These are phyloP conservation scores for Syrista parreyssii DNA, from an alignment of 2,888 invertebrate species.

Conservation along the genomic window DNA sequence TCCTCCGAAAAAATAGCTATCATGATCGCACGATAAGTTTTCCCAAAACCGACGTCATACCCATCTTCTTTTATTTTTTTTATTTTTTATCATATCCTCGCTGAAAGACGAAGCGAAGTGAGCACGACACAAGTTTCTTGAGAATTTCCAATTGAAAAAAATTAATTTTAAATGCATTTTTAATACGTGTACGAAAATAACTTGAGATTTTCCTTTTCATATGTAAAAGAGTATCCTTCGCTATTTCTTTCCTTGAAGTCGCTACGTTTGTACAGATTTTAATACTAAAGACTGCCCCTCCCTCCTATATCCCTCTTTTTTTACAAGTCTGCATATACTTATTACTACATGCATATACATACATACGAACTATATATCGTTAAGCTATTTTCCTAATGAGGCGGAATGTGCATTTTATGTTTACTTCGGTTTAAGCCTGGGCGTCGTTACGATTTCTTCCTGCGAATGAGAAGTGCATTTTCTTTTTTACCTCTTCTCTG, in stretches of 20 bases:
- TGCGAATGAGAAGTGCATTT: not conserved
- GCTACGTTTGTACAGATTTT: not conserved
- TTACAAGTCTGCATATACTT: not conserved
- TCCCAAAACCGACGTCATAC: not conserved
- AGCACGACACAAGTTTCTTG: not conserved
- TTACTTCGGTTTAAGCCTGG: too few relatives aligned
- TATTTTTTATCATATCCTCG: not conserved
- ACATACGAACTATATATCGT: not conserved
- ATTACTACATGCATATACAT: not conserved
- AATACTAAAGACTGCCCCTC: not conserved
- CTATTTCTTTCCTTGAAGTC: not conserved
- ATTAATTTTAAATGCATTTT: not conserved
- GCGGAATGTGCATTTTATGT: not conserved
- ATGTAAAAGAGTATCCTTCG: not conserved
- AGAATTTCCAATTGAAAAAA: not conserved
- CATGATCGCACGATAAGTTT: not conserved
- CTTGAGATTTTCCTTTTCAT: not conserved
- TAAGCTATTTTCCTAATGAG: not conserved
- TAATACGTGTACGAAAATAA: not conserved
- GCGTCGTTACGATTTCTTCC: not conserved
- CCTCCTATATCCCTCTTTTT: not conserved
- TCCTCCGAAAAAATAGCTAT: not conserved
- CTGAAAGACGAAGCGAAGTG: not conserved
- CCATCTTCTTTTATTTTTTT: not conserved
- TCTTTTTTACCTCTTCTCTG: not conserved